These are phyloP conservation scores for Euzophera pinguis DNA, from an alignment of 2,888 invertebrate genomes.

Conservation along the genomic window DNA sequence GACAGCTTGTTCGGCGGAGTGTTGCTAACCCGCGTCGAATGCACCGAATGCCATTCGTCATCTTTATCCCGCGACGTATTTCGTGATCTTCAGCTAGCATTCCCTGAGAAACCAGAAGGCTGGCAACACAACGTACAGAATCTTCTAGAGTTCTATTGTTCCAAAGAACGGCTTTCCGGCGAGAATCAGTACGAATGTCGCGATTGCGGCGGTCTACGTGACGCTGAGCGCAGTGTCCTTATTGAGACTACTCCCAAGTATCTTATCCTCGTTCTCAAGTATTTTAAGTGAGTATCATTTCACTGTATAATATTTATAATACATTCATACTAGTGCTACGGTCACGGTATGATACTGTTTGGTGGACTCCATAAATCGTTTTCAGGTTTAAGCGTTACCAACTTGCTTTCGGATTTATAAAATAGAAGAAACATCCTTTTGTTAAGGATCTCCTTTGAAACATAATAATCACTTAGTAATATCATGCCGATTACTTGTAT, in stretches of 20 bases:
- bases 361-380: too few relatives aligned
- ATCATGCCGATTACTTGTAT: too few relatives aligned
- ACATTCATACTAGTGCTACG: too few relatives aligned
- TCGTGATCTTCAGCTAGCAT: constrained; percentile 88
- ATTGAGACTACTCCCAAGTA: constrained; percentile 87
- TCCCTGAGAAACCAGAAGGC: constrained; percentile 78
- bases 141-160: constrained; percentile 87
- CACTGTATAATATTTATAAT: not conserved
- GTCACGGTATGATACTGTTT: too few relatives aligned
- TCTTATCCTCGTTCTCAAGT: constrained; percentile 88
- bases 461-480: too few relatives aligned
- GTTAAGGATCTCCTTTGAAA: too few relatives aligned
- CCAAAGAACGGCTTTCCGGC: constrained; percentile 87
- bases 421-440: too few relatives aligned
- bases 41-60: constrained; percentile 84
- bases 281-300: constrained; percentile 79
- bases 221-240: constrained; percentile 82
- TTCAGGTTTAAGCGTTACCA: too few relatives aligned
- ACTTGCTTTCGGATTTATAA: too few relatives aligned
- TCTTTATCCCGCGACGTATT: constrained; percentile 89
- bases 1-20: constrained; percentile 89
- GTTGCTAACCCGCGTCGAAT: constrained; percentile 86
- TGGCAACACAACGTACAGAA: constrained; percentile 85
- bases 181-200: constrained; percentile 91
- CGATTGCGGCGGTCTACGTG: constrained; percentile 85